Percentiles rank a stretch among this genome's conserved stretches.
phyloP scores from a whole-genome alignment of 1,140 invertebrate genomes.

The Drosophila kurseongensis region DNA sequence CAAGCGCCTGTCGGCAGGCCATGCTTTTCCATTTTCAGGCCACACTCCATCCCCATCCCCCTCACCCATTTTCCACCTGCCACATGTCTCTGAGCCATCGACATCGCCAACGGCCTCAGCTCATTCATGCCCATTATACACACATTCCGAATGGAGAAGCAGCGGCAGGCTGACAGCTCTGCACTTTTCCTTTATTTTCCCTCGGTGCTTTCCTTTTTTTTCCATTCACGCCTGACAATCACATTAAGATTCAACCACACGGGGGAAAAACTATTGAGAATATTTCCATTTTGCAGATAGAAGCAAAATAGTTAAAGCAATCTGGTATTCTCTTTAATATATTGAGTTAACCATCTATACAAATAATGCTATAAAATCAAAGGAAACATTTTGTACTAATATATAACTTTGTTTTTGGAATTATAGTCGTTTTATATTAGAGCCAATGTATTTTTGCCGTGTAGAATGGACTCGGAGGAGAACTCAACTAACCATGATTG shows the following conservation, averaged over 20 bases:
- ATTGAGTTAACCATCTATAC: too few relatives aligned
- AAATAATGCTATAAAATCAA: too few relatives aligned
- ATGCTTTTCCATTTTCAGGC: constrained; percentile 12
- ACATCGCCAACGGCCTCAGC: constrained; percentile 14
- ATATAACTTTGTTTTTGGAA: too few relatives aligned
- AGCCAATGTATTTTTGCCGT: neutral
- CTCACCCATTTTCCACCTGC: constrained; percentile 54
- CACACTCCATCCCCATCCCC: neutral
- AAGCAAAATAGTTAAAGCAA: too few relatives aligned
- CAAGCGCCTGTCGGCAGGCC: constrained; percentile 66
- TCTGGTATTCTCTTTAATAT: too few relatives aligned
- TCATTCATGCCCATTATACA: constrained; percentile 72
- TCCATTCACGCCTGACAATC: constrained; percentile 63
- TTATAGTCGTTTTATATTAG: neutral
- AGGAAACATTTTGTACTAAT: too few relatives aligned
- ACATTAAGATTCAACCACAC: constrained; percentile 62
- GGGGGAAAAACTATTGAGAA: constrained; percentile 7
- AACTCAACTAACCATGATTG: constrained; percentile 58
- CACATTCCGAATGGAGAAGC: constrained; percentile 48
- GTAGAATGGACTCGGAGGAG: constrained; percentile 25
- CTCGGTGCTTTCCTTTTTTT: constrained; percentile 27
- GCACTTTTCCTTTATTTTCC: constrained; percentile 52
- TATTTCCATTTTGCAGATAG: neutral
- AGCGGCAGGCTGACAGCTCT: constrained; percentile 48
- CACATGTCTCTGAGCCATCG: constrained; percentile 52